These are phyloP conservation scores for Aurelia aurita DNA, from an alignment of 30 jellyfish, hydroid and myxozoan species.

Conservation along the genomic window DNA sequence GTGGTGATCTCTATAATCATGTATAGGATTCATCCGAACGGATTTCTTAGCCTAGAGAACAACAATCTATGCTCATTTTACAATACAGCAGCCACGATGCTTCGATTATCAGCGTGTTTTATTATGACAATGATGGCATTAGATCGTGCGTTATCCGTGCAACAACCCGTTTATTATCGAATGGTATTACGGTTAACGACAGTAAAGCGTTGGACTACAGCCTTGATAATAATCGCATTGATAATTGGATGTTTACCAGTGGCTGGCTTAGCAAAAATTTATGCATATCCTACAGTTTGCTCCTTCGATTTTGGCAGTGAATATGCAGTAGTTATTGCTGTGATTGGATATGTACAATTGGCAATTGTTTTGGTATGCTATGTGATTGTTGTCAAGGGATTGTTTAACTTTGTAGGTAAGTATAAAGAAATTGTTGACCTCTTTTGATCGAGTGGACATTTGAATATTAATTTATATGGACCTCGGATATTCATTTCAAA, in stretches of 20 bases:
- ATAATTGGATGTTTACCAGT: conserved; percentile 73
- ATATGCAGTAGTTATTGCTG: conserved; percentile 59
- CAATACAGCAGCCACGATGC: conserved; percentile 78
- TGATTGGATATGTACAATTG: conserved; percentile 82
- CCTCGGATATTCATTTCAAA: not conserved
- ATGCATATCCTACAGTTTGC: conserved; percentile 63
- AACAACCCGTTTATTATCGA: conserved; percentile 80
- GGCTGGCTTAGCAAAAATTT: conserved; percentile 48
- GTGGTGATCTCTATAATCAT: conserved; percentile 62
- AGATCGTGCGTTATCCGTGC: conserved; percentile 92
- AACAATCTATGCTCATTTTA: conserved; percentile 62
- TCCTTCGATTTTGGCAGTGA: conserved; percentile 82
- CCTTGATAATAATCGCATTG: conserved; percentile 27
- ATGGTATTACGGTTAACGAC: conserved; percentile 55
- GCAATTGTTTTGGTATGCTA: conserved; percentile 67
- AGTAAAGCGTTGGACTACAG: conserved; percentile 42
- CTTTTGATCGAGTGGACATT: no score
- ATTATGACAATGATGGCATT: conserved; percentile 86
- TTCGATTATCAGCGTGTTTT: conserved; percentile 84
- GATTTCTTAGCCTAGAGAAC: conserved; percentile 26
- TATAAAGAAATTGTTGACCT: not conserved
- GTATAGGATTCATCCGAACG: conserved; percentile 58
- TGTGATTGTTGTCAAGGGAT: conserved; percentile 60
- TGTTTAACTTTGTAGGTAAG: conserved; percentile 59
- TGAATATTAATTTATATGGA: no score